A percentile compares a stretch with the other conserved stretches of the same genome.
Evolutionary conservation across 2,888 invertebrate genomes (phyloP).

Genomic region (Parochlus steinenii): DNA sequence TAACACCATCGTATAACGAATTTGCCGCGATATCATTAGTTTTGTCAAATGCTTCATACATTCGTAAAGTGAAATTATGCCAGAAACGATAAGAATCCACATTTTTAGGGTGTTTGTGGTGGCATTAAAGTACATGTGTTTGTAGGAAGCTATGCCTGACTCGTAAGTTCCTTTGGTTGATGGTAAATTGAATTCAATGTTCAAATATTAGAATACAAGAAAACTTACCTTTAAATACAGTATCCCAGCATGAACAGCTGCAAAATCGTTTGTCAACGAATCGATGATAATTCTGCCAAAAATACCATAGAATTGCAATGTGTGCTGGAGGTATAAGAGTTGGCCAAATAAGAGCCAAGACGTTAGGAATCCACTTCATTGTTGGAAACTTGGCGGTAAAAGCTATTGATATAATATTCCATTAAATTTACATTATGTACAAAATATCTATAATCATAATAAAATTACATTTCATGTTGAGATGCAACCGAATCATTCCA

Average conservation of each 20-base stretch:
- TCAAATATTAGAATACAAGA: neutral
- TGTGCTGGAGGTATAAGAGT: conserved; percentile 43
- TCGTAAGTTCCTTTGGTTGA: conserved; percentile 41
- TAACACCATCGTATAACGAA: conserved; percentile 42
- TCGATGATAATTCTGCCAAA: conserved; percentile 50
- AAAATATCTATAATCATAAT: too few species aligned
- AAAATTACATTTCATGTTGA: too few species aligned
- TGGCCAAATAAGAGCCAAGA: conserved; percentile 22
- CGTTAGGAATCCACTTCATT: conserved; percentile 10
- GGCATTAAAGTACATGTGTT: conserved; percentile 54
- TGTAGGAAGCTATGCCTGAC: conserved; percentile 48
- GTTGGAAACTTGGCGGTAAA: neutral
- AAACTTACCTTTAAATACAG: conserved; percentile 50
- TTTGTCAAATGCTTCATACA: conserved; percentile 37
- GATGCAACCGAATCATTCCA: too few species aligned
- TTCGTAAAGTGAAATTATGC: conserved; percentile 42
- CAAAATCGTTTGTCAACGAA: conserved; percentile 46
- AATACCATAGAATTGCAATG: conserved; percentile 41
- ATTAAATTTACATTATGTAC: too few species aligned
- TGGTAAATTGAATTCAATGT: conserved; percentile 5
- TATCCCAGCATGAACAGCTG: conserved; percentile 60
- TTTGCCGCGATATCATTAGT: conserved; percentile 33
- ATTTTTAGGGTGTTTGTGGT: conserved; percentile 47
- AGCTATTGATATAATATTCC: too few species aligned
- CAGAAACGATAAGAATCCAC: conserved; percentile 42